These are phyloP conservation scores for Mola mola DNA, from an alignment of 2,113 vertebrate genomes.

Conservation along the genomic window DNA sequence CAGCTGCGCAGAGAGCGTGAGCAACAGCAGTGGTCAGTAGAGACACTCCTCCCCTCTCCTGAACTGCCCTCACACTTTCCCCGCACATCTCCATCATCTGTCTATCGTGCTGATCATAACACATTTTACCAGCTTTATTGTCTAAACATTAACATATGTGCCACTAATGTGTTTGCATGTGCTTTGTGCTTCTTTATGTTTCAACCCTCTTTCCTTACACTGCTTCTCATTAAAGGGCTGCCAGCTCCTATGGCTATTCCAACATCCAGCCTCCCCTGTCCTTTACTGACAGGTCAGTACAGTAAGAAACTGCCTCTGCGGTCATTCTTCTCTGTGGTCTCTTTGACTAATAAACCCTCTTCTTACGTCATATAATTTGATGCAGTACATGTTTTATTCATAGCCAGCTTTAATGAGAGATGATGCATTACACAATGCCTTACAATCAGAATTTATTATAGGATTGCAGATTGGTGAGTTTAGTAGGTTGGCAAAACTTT, in stretches of 20 bases:
- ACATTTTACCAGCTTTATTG: conserved; percentile 28
- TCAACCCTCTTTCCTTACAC: conserved; percentile 32
- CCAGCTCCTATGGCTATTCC: conserved; percentile 61
- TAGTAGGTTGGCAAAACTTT: too few relatives aligned
- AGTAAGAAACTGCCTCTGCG: conserved; percentile 10
- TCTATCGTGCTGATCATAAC: conserved; percentile 16
- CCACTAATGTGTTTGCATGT: conserved; percentile 65
- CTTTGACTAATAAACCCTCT: not conserved
- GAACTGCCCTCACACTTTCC: not conserved
- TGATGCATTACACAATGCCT: too few relatives aligned
- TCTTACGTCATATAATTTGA: not conserved
- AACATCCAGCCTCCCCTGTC: conserved; percentile 68
- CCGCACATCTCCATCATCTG: conserved; percentile 1
- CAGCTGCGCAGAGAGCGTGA: conserved; percentile 54
- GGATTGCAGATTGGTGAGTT: too few relatives aligned
- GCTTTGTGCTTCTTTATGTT: conserved; percentile 51
- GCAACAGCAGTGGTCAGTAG: conserved; percentile 69
- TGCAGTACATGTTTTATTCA: too few relatives aligned
- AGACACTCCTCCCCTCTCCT: conserved; percentile 13
- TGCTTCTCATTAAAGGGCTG: conserved; percentile 63
- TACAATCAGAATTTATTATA: too few relatives aligned
- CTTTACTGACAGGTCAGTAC: conserved; percentile 80
- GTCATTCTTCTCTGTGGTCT: too few relatives aligned
- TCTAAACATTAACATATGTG: conserved; percentile 41
- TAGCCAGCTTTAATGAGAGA: too few relatives aligned